Conservation (phyloP, 2,113 vertebrate genomes). For the Melanostigma gelatinosum region DNA sequence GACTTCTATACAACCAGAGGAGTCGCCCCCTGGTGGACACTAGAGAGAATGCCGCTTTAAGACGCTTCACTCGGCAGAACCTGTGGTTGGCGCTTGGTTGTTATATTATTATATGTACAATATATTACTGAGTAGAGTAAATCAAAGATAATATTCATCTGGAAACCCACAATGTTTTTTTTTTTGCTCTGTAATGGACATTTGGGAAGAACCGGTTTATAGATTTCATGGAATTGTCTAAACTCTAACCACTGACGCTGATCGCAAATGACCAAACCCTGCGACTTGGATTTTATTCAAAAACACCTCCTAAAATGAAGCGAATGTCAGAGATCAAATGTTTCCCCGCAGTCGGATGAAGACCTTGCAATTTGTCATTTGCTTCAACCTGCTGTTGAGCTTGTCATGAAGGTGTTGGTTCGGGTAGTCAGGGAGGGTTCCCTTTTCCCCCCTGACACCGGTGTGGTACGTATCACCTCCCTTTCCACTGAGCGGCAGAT, state of each 20-base stretch:
- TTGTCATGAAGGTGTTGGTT: constrained; percentile 51
- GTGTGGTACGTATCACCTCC: constrained; percentile 36
- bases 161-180: neutral
- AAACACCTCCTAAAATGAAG: constrained; percentile 36
- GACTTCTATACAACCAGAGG: neutral
- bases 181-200: constrained; percentile 12
- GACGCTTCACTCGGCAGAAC: neutral
- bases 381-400: constrained; percentile 44
- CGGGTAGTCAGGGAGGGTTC: constrained; percentile 27
- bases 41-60: neutral
- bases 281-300: constrained; percentile 45
- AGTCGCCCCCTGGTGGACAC: neutral
- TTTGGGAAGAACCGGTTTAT: constrained; percentile 39
- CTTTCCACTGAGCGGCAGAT: constrained; percentile 30
- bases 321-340: constrained; percentile 22
- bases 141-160: constrained; percentile 36
- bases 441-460: constrained; percentile 34
- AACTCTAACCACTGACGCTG: constrained; percentile 23
- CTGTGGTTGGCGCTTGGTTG: neutral
- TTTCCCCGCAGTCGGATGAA: constrained; percentile 29
- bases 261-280: constrained; percentile 49
- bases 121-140: constrained; percentile 24
- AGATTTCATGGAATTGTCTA: constrained; percentile 32
- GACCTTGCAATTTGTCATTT: constrained; percentile 41
- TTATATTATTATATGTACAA: constrained; percentile 25